Evolutionary conservation across 2,797 vertebrate species (phyloP).

Genomic region (Molothrus ater): DNA sequence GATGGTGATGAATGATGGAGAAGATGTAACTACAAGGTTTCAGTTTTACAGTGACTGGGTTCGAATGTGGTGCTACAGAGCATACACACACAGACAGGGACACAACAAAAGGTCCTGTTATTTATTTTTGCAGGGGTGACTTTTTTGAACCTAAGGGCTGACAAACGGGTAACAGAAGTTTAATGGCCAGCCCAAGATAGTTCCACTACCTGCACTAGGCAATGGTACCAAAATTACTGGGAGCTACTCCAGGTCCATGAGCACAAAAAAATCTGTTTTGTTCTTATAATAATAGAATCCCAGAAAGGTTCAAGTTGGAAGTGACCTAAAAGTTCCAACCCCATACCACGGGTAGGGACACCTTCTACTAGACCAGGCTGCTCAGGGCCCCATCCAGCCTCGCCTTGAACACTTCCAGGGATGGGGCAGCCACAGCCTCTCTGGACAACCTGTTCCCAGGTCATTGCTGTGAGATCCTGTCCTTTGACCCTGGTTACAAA

Average conservation of each 20-base stretch:
- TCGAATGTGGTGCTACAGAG: background rate
- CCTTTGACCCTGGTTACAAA: background rate
- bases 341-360: background rate
- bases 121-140: background rate
- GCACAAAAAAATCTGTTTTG: background rate
- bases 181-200: no score
- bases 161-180: background rate
- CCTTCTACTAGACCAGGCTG: background rate
- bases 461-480: background rate
- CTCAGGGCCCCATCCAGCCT: background rate
- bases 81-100: background rate
- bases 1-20: background rate
- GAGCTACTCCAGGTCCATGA: background rate
- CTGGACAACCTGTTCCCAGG: background rate
- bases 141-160: background rate
- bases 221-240: background rate
- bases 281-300: background rate
- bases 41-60: background rate
- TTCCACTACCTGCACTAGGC: background rate
- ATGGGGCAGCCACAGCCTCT: background rate
- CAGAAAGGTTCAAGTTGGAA: background rate
- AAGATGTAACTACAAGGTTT: background rate
- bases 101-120: background rate
- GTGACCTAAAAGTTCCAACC: background rate
- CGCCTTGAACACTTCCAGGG: background rate